A percentile compares a stretch with the other conserved stretches of the same genome.
Conservation (phyloP, 2,113 vertebrate genomes). For the Spheniscus mendiculus region DNA sequence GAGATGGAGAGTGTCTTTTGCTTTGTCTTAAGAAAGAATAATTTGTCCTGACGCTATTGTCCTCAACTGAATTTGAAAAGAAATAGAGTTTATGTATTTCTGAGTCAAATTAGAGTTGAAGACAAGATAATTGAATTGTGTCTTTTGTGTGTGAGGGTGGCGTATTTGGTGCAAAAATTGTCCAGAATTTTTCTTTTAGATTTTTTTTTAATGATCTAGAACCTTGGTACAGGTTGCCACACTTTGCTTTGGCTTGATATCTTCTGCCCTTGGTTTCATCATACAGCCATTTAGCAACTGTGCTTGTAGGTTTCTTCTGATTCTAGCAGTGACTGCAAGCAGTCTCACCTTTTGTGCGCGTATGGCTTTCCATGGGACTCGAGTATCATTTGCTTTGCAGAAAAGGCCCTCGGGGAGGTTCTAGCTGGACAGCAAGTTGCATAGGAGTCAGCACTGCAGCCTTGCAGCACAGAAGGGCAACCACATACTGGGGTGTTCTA, state of each 20-base stretch:
- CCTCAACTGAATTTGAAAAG: background rate
- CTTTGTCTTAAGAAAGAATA: background rate
- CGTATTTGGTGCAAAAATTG: background rate
- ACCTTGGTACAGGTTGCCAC: background rate
- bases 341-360: rapidly evolving
- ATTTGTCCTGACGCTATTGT: background rate
- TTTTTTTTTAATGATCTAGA: background rate
- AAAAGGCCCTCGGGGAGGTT: background rate
- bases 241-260: background rate
- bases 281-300: background rate
- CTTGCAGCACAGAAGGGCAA: background rate
- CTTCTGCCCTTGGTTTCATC: background rate
- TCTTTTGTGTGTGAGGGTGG: background rate
- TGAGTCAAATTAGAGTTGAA: background rate
- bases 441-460: background rate
- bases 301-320: background rate
- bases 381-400: background rate
- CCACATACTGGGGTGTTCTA: background rate
- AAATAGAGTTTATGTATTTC: background rate
- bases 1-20: background rate
- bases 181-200: background rate
- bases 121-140: background rate
- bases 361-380: background rate
- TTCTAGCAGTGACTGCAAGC: background rate
- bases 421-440: background rate